Base-by-base conservation (phyloP, 1,140 invertebrate genomes). In the Lepidostoma basale region DNA sequence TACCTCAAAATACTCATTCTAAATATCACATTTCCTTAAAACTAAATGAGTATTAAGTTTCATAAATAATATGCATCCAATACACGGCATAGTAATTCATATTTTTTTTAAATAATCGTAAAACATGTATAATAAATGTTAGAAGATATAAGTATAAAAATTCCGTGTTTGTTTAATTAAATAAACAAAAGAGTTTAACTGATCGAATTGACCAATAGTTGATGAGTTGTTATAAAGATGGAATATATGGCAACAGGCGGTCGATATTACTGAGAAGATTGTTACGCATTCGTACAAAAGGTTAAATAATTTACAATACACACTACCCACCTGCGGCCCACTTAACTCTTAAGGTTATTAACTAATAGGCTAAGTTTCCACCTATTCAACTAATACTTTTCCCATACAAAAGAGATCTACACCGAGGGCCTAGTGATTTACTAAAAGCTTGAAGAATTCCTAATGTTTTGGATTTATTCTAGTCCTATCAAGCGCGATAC, bases 21-120 rank as follows among this genome's bases (percentile, higher is more conserved):
- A 60, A 60, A 60, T 60, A 60, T 60, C 56, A 60, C 56, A 60
- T 60, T 39, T 40, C 25, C 56, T 60, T 60, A 60, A 20, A 60
- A 20, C 56, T 60, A 60, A 40, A 40, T 60, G 56, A 60, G 56
- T 60, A 60, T 60, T 60, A 23, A 26, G 30, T 47, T 18, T 20
- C 18, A 23, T 18, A 47, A 47, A 47, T 22, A 47, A n/a, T n/a
- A n/a, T n/a, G n/a, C n/a, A n/a, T 8, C 12, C 44, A 47, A 47
- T 47, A 20, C 20, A 22, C n/a, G n/a, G n/a, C n/a, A 47, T 12
- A 22, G 33, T 2, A 36, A 36, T 36, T 2, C 1, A 36, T 36
- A 36, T n/a, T n/a, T n/a, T n/a, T n/a, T n/a, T n/a, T n/a, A n/a
- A n/a, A n/a, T n/a, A n/a, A n/a, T n/a, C n/a, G n/a, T n/a, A n/a